Base-by-base conservation (phyloP, 1,140 invertebrate genomes). In the Drosophila bipectinata region DNA sequence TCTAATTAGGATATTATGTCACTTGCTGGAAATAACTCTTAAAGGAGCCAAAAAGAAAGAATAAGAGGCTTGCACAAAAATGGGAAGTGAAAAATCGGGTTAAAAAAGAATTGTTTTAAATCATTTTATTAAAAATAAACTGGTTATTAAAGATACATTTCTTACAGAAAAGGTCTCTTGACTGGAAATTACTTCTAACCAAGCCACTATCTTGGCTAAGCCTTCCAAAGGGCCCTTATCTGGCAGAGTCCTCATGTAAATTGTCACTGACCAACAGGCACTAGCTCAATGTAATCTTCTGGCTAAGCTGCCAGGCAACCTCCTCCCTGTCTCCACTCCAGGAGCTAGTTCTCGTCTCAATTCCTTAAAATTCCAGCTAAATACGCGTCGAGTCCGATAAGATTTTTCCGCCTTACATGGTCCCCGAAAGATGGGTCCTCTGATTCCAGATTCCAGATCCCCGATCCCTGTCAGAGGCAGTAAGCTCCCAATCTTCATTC, bases 331-430 rank as follows among this genome's bases (percentile, higher is more conserved):
- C 30, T 18, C 51, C 51, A 53, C 8, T 15, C 30, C 49, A 34
- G 30, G 0, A 9, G 6, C 9, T n/a, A 7, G 0, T 41, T 18
- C 63, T 28, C n/a, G 51, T 49, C 44, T 69, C 52, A 39, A 69
- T 57, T 32, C 63, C 63, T 48, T 57, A 10, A 69, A 90, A 85
- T 90, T 90, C 87, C 87, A 79, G 81, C 84, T 90, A 90, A 90
- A 90, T 85, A 76, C 49, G 59, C 66, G 44, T 62, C 54, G 49
- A 68, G 81, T 55, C 28, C 77, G 87, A 90, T 90, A 85, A 87
- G 87, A 90, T 87, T 79, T 81, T 87, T 71, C 72, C 62, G 72
- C 41, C 68, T 76, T 77, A 63, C 66, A 52, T 44, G 47, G 10
- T 9, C 48, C 24, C 39, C 39, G 26, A 8, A 14, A 7, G 41